Conservation (phyloP, 2,113 vertebrate species). For the Brachyistius frenatus region DNA sequence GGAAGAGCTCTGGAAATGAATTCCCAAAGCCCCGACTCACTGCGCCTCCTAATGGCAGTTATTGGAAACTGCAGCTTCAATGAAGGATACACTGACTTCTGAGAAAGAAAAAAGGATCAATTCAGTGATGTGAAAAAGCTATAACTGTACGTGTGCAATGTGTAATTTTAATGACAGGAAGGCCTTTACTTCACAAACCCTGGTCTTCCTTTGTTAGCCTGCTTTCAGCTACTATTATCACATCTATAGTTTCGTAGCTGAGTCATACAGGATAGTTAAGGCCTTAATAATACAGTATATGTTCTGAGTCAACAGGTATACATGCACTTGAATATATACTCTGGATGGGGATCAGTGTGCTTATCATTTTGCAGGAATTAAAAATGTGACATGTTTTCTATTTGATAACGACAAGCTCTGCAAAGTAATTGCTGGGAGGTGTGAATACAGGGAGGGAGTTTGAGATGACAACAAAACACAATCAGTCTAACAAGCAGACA, state of each 20-base stretch:
- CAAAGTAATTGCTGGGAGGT: too few relatives aligned
- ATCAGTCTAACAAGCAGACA: too few relatives aligned
- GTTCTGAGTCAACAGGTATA: neutral
- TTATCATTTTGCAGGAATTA: too few relatives aligned
- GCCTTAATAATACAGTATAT: conserved; percentile 27
- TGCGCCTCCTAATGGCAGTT: conserved; percentile 57
- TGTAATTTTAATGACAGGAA: conserved; percentile 4
- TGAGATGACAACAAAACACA: too few relatives aligned
- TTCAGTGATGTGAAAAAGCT: neutral
- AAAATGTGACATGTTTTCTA: too few relatives aligned
- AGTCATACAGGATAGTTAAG: conserved; percentile 40
- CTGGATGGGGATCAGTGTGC: too few relatives aligned
- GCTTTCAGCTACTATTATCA: conserved; percentile 24
- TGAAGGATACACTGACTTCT: neutral
- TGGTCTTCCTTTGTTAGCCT: conserved; percentile 1
- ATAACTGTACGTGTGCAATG: too few relatives aligned
- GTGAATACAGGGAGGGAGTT: too few relatives aligned
- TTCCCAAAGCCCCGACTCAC: conserved; percentile 41
- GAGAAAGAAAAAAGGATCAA: too few relatives aligned
- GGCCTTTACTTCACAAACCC: neutral
- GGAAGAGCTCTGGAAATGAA: conserved; percentile 43
- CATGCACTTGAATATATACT: too few relatives aligned
- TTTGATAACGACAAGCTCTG: too few relatives aligned
- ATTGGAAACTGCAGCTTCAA: conserved; percentile 25
- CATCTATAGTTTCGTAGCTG: conserved; percentile 18